Evolutionary conservation across 2,113 vertebrate species (phyloP), one percentile per base, ranked within the genome.

Genomic region (Baryphthengus martii): DNA sequence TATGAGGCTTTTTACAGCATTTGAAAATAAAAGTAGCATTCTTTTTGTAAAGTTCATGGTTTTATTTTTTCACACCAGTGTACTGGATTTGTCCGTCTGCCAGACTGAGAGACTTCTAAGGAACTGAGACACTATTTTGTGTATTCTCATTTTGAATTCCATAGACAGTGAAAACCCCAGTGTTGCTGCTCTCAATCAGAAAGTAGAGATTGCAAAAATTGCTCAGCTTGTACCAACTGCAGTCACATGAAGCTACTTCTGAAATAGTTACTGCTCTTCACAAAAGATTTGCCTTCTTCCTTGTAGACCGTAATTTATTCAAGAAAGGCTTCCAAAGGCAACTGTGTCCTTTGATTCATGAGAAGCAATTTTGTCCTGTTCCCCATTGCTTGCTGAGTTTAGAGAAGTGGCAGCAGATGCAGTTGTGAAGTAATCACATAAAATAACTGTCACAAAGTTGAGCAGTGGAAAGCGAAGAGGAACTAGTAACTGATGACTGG

Each of bases 1-100:
- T 97, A 97, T 96, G 97, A 96, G 85, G 97, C 97, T 97, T 97
- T 97, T 97, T 97, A 97, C 95, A 90, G 94, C 95, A 74, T 97
- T 97, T 97, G 95, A 97, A 95, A 97, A 97, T 97, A 97, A 97
- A 97, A 94, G 85, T 93, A 96, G 95, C 92, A 91, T 96, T 97
- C 82, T 91, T 97, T 97, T 97, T 97, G 93, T 96, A 97, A 96
- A 94, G 59, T 77, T 71, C 88, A 19, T 19, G 44, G 0, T 71
- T 84, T 84, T 49, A 2, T 79, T 86, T 58, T 74, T 81, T 89
- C 11, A 55, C 11, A 11, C 3, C 0, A 0, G 5, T 17, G 28
- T 45, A 40, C 39, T 53, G 37, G 14, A 17, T 74, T 59, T 52
- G 19, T 53, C 92, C 86, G 28, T 66, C 13, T 72, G 80, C 45